Evolutionary conservation across 2,797 vertebrate species (phyloP).

Genomic region (Coreius guichenoti): DNA sequence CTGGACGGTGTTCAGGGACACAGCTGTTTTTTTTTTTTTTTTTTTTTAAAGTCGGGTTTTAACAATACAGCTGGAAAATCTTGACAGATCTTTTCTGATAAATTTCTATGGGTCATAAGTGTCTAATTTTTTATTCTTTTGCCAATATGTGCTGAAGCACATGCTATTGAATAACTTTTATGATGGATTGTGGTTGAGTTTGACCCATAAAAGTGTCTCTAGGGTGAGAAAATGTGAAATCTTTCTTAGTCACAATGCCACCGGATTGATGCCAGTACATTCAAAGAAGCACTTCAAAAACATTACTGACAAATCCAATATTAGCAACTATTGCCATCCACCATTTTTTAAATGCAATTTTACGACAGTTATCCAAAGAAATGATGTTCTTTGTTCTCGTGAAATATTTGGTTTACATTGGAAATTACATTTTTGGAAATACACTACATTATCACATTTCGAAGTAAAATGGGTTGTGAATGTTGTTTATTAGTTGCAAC

Average conservation of each 20-base stretch:
- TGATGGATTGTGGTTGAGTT: slow-evolving; percentile 58
- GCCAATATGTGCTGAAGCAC: slow-evolving; percentile 62
- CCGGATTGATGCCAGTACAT: not conserved
- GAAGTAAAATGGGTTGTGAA: not conserved
- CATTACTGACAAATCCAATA: not conserved
- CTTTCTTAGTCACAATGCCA: not conserved
- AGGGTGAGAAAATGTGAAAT: slow-evolving; percentile 58
- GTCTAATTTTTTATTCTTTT: slow-evolving; percentile 58
- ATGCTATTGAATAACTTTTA: slow-evolving; percentile 54
- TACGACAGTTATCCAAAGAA: not conserved
- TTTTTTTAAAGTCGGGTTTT: slow-evolving; percentile 67
- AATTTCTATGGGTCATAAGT: slow-evolving; percentile 70
- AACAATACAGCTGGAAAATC: slow-evolving; percentile 75
- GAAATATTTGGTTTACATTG: not conserved
- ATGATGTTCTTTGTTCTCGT: not conserved
- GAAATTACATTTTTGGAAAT: not conserved
- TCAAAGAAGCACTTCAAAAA: not conserved
- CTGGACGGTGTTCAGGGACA: slow-evolving; percentile 68
- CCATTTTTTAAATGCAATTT: not conserved
- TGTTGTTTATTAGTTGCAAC: not conserved
- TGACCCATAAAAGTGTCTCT: slow-evolving; percentile 45
- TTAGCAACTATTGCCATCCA: not conserved
- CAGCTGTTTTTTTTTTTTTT: slow-evolving; percentile 68
- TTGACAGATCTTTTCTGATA: slow-evolving; percentile 71
- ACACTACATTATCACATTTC: not conserved